Base-by-base conservation (phyloP, 2,797 vertebrate genomes). In the Kryptopterus vitreolus region DNA sequence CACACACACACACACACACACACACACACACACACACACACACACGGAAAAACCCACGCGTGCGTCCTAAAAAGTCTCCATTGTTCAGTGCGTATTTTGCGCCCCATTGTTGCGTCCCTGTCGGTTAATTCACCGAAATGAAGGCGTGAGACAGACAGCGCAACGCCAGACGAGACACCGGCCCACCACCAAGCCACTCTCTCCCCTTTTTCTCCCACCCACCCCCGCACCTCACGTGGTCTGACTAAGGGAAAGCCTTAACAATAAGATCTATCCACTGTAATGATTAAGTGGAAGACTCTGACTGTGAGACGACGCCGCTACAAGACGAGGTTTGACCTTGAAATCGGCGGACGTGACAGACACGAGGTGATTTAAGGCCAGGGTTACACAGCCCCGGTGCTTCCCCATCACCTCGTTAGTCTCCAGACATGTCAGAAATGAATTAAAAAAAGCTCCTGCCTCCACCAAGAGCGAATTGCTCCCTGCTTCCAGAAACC, bases 291-390 rank as follows among this genome's bases (percentile, higher is more conserved):
- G 77, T 84, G 75, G 66, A 84, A 85, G 86, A 76, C 61, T 33
- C 53, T 83, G 79, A 82, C 76, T 86, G 83, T 59, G 13, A 85
- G 80, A 86, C 70, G 80, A 79, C 85, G 87, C 85, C 85, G 58
- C 84, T 83, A 74, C 82, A 82, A 83, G 79, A 59, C 72, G 84
- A 84, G 73, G 82, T 81, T 83, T 88, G 88, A 89, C 88, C 88
- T 88, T 89, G 88, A 87, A 86, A 81, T 33, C 81, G 73, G 63
- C 63, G 52, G 76, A 78, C 76, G 68, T 92, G 92, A 92, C 91
- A 90, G 82, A 91, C 38, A 91, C 83, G 80, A 86, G 90, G 87
- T 90, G 89, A 90, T 90, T 90, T 90, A 83, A 83, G 83, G 82
- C 69, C 80, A n/a, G 84, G 81, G 83, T 87, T 84, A 85, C 87